Evolutionary conservation across 2,113 vertebrate genomes (phyloP).

Genomic region (Talpa occidentalis): DNA sequence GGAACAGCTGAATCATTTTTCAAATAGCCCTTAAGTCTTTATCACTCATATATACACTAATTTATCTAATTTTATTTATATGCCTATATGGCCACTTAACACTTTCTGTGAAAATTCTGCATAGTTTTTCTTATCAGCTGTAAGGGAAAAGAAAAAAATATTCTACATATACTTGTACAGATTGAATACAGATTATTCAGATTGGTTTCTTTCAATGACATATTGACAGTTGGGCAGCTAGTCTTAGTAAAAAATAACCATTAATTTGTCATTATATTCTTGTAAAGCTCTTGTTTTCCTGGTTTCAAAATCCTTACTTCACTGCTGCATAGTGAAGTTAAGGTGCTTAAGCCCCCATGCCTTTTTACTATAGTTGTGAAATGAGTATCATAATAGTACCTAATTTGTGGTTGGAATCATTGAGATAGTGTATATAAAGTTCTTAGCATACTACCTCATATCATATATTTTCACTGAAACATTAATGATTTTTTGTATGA

Average conservation of each 20-base stretch:
- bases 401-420: neutral
- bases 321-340: neutral
- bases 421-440: neutral
- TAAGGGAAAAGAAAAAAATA: slow-evolving; percentile 15
- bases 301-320: neutral
- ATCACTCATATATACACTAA: neutral
- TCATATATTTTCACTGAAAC: slow-evolving; percentile 34
- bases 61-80: slow-evolving; percentile 30
- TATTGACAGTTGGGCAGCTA: neutral
- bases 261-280: slow-evolving; percentile 20
- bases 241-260: neutral
- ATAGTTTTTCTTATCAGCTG: slow-evolving; percentile 27
- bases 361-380: slow-evolving; percentile 24
- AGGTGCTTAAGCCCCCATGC: neutral
- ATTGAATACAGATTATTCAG: neutral
- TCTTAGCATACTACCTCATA: neutral
- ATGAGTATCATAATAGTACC: neutral
- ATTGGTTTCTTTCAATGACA: neutral
- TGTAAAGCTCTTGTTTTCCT: slow-evolving; percentile 3
- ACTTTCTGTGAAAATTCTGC: slow-evolving; percentile 10
- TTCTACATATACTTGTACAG: neutral
- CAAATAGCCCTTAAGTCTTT: neutral
- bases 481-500: slow-evolving; percentile 54
- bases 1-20: neutral
- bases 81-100: neutral